Percentiles rank a stretch among this genome's conserved stretches.
Conservation (phyloP, 2,888 invertebrate species). For the Philereme vetulata region DNA sequence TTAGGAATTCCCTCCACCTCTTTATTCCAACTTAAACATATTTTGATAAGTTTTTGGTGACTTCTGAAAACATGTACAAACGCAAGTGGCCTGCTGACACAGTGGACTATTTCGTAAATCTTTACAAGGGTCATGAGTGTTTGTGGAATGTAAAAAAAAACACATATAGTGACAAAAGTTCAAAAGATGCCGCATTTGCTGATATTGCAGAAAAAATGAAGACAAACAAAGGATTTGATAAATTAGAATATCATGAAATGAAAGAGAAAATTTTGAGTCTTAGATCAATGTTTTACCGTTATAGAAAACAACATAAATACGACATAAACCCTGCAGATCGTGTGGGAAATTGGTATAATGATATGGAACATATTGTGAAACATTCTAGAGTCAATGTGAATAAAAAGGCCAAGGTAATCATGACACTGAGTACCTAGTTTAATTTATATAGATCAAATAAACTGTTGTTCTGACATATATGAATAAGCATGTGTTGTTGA, state of each 20-base stretch:
- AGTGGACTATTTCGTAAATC: slow-evolving; percentile 5
- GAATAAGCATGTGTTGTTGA: no score
- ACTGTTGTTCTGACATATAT: no score
- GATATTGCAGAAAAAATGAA: slow-evolving; percentile 18
- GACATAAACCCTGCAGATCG: not conserved
- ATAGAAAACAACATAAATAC: not conserved
- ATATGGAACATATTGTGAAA: slow-evolving; percentile 12
- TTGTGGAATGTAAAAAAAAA: slow-evolving; percentile 15
- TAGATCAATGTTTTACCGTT: not conserved
- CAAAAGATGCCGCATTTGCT: slow-evolving; percentile 8
- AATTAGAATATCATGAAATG: slow-evolving; percentile 4
- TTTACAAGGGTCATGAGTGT: slow-evolving; percentile 20
- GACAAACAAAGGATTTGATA: not conserved
- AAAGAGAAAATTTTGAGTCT: slow-evolving; percentile 6
- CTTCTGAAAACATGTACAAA: not conserved
- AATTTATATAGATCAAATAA: not conserved
- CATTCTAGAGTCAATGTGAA: not conserved
- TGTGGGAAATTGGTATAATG: slow-evolving; percentile 14
- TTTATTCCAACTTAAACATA: no score
- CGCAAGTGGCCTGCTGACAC: slow-evolving; percentile 10
- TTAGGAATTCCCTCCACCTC: no score
- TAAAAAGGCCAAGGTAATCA: not conserved
- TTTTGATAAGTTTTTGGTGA: no score
- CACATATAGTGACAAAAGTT: not conserved
- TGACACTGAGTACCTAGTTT: not conserved